phyloP scores from a whole-genome alignment of 2,888 invertebrate species.

The Mythimna albipuncta region DNA sequence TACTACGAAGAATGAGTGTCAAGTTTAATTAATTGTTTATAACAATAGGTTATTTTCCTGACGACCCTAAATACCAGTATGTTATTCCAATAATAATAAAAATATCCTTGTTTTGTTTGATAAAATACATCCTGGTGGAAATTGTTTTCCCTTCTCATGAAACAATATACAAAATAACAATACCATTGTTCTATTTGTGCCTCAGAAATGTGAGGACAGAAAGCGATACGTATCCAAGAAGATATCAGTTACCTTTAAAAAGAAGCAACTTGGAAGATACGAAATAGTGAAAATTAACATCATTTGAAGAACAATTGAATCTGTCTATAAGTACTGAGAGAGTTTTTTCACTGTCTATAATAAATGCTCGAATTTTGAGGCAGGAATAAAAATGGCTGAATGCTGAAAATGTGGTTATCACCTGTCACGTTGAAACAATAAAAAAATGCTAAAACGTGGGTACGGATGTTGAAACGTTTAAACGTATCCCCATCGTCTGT shows the following conservation, averaged over 20 bases:
- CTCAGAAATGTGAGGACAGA: neutral
- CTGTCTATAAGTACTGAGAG: conserved; percentile 25
- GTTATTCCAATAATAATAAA: conserved; percentile 23
- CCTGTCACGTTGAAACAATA: conserved; percentile 57
- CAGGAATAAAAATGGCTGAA: conserved; percentile 39
- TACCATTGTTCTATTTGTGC: conserved; percentile 30
- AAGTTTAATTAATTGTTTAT: conserved; percentile 11
- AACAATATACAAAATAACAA: conserved; percentile 38
- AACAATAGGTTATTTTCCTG: conserved; percentile 20
- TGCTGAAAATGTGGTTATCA: conserved; percentile 41
- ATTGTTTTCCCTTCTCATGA: conserved; percentile 50
- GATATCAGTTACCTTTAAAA: conserved; percentile 36
- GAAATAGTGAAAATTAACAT: conserved; percentile 37
- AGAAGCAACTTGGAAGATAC: conserved; percentile 2
- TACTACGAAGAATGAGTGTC: neutral
- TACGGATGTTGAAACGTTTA: conserved; percentile 55
- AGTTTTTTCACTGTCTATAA: conserved; percentile 30
- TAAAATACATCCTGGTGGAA: conserved; percentile 62
- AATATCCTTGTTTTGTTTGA: conserved; percentile 51
- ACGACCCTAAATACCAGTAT: neutral
- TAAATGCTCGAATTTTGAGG: conserved; percentile 33
- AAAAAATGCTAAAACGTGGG: conserved; percentile 50
- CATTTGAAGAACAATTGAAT: conserved; percentile 33
- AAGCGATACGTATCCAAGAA: conserved; percentile 12
- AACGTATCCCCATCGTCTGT: conserved; percentile 29